Conservation (phyloP, 2,797 vertebrate species). For the Saxicola maurus region DNA sequence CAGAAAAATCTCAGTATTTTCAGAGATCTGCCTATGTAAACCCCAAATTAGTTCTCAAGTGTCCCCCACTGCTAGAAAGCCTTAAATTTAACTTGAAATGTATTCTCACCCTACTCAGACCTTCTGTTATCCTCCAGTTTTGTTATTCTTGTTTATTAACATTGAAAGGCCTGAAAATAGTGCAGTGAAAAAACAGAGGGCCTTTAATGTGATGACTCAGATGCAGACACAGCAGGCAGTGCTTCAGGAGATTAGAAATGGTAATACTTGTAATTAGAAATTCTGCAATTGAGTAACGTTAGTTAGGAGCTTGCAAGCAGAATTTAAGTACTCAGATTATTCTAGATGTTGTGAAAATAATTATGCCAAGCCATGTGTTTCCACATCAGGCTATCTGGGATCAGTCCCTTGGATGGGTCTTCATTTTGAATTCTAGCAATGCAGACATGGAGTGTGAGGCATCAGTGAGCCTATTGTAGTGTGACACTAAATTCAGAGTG, state of each 20-base stretch:
- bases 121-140: neutral
- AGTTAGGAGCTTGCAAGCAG: neutral
- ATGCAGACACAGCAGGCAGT: neutral
- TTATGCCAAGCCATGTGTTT: neutral
- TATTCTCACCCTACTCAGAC: neutral
- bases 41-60: neutral
- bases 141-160: neutral
- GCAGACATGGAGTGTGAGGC: rapidly evolving
- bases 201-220: neutral
- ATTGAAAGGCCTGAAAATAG: neutral
- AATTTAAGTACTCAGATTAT: conserved; percentile 12
- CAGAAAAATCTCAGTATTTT: neutral
- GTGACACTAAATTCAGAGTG: neutral
- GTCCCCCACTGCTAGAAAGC: neutral
- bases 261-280: conserved; percentile 6
- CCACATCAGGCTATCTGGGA: neutral
- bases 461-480: neutral
- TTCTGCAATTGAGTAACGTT: neutral
- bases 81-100: neutral
- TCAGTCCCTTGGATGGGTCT: neutral
- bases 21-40: neutral
- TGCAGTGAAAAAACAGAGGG: neutral
- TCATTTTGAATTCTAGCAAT: neutral
- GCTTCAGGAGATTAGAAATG: conserved; percentile 23
- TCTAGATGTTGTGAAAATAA: neutral